Conservation (phyloP, 1,140 invertebrate species). For the Ladona fulva region DNA sequence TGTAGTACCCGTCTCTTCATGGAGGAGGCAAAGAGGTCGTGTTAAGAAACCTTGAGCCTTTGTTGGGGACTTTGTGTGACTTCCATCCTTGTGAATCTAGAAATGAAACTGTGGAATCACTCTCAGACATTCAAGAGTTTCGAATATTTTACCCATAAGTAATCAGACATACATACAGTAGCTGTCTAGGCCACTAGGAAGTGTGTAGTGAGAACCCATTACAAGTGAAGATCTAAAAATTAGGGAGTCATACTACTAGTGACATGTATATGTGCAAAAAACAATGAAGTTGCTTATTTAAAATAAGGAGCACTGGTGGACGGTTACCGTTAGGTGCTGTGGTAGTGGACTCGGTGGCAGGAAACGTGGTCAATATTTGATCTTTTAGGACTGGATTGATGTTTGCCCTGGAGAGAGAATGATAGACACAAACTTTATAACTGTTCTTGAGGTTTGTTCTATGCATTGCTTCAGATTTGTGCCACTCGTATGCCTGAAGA, state of each 20-base stretch:
- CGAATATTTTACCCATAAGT: background rate
- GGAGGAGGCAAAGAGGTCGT: background rate
- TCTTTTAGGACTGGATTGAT: no score
- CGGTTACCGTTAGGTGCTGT: background rate
- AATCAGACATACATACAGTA: background rate
- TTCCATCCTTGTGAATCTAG: background rate
- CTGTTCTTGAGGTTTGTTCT: background rate
- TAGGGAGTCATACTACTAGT: background rate
- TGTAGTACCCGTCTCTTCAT: background rate
- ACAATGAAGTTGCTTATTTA: background rate
- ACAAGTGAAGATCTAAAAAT: background rate
- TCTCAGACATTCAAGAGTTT: background rate
- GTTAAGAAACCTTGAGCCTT: background rate
- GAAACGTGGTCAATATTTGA: no score
- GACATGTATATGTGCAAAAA: background rate
- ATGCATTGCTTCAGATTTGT: slow-evolving; percentile 5
- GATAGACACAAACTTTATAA: background rate
- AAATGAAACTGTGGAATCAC: background rate
- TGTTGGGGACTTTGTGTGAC: background rate
- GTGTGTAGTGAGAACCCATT: background rate
- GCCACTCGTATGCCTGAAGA: slow-evolving; percentile 7
- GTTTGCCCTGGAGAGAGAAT: no score
- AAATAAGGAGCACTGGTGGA: background rate
- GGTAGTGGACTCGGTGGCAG: background rate
- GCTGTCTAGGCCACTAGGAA: background rate